phyloP scores from a whole-genome alignment of 2,888 invertebrate genomes.

The Epiblema foenella region DNA sequence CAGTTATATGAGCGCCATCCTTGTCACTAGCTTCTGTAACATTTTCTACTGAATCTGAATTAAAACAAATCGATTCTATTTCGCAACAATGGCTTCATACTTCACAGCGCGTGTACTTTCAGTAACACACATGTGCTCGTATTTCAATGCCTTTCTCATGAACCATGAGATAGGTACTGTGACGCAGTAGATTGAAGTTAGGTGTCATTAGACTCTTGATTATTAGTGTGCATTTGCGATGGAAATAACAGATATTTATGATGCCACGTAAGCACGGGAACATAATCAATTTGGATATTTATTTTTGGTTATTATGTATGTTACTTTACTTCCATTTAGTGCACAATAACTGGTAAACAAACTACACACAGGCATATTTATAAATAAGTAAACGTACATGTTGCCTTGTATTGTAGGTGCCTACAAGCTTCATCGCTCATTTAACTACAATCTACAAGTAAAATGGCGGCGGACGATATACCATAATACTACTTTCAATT shows the following conservation, averaged over 20 bases:
- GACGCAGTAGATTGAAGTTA: background rate
- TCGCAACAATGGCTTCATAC: slow-evolving; percentile 7
- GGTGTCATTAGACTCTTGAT: background rate
- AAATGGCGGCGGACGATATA: slow-evolving; percentile 2
- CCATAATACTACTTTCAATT: slow-evolving; percentile 26
- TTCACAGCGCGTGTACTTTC: background rate
- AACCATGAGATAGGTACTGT: background rate
- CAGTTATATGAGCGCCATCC: too few species aligned
- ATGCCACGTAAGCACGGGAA: background rate
- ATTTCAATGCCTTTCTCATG: slow-evolving; percentile 1
- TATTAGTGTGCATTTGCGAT: background rate
- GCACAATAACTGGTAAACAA: slow-evolving; percentile 22
- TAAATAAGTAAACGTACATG: too few species aligned
- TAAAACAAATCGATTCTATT: background rate
- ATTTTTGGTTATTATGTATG: too few species aligned
- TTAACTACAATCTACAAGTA: background rate
- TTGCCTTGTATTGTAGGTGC: background rate
- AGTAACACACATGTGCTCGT: background rate
- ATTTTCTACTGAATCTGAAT: background rate
- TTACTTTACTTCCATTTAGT: too few species aligned
- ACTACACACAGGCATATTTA: background rate
- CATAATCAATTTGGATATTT: background rate
- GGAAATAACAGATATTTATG: slow-evolving; percentile 9
- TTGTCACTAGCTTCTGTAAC: too few species aligned
- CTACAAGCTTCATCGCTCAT: background rate